Conservation (phyloP, 2,888 invertebrate species). For the Sarcophaga carnaria region DNA sequence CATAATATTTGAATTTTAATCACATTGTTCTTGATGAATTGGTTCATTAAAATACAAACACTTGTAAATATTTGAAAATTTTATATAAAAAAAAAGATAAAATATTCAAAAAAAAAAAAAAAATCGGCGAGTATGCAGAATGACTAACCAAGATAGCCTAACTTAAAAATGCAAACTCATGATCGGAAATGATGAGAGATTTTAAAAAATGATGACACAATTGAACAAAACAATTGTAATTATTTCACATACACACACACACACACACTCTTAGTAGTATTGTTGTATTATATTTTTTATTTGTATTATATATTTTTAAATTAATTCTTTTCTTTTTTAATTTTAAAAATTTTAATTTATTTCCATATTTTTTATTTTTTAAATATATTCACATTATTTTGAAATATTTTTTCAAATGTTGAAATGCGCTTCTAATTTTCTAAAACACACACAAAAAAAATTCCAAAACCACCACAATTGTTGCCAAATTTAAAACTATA, state of each 20-base stretch:
- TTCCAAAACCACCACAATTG: not conserved
- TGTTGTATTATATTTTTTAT: not conserved
- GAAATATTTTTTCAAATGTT: not conserved
- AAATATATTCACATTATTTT: not conserved
- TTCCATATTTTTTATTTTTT: not conserved
- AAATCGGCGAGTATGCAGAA: not conserved
- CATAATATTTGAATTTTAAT: constrained; percentile 23
- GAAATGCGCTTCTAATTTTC: not conserved
- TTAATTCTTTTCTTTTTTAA: not conserved
- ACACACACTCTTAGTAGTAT: too few species aligned
- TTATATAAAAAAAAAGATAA: not conserved
- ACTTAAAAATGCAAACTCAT: constrained; percentile 3
- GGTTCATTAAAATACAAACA: not conserved
- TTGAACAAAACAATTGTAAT: not conserved
- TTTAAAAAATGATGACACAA: not conserved
- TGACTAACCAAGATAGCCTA: not conserved
- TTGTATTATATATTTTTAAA: not conserved
- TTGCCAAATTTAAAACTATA: not conserved
- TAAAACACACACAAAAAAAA: not conserved
- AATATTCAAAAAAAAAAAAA: not conserved
- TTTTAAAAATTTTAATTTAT: not conserved
- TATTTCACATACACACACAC: not conserved
- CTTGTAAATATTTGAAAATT: not conserved
- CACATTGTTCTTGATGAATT: constrained; percentile 18
- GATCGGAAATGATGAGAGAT: constrained; percentile 35